phyloP scores from a whole-genome alignment of 2,113 vertebrate genomes.

The Phalacrocorax pelagicus region DNA sequence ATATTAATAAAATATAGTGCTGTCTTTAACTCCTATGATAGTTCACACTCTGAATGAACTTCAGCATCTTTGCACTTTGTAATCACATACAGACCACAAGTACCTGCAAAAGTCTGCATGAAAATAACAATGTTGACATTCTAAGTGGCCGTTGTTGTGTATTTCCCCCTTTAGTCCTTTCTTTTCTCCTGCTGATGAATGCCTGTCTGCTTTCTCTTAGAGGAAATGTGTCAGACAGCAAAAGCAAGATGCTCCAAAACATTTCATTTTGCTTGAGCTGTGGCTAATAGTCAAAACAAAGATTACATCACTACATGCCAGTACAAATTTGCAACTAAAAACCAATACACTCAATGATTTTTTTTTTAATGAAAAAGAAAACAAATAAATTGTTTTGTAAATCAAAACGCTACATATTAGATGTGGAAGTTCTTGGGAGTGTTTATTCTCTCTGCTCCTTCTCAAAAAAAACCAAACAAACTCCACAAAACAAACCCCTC shows the following conservation, averaged over 20 bases:
- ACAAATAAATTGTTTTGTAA: background rate
- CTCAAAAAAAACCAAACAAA: background rate
- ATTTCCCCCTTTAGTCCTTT: background rate
- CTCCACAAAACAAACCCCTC: background rate
- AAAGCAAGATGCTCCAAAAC: slow-evolving; percentile 3
- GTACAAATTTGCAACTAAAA: background rate
- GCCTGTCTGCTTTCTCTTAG: background rate
- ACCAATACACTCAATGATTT: background rate
- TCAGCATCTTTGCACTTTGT: background rate
- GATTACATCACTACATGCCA: background rate
- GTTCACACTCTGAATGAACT: background rate
- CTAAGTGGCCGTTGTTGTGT: background rate
- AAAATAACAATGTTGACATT: background rate
- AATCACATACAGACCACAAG: background rate
- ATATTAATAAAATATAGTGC: background rate
- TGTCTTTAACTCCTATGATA: background rate
- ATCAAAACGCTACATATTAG: background rate
- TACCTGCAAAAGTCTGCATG: background rate
- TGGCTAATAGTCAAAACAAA: background rate
- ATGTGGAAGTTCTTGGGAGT: background rate
- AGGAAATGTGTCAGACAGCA: background rate
- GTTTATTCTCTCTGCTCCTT: background rate
- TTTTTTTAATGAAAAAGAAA: background rate
- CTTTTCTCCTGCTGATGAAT: background rate
- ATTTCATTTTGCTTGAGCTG: background rate